phyloP scores from a whole-genome alignment of 2,797 vertebrate species.

The Protonibea diacanthus region DNA sequence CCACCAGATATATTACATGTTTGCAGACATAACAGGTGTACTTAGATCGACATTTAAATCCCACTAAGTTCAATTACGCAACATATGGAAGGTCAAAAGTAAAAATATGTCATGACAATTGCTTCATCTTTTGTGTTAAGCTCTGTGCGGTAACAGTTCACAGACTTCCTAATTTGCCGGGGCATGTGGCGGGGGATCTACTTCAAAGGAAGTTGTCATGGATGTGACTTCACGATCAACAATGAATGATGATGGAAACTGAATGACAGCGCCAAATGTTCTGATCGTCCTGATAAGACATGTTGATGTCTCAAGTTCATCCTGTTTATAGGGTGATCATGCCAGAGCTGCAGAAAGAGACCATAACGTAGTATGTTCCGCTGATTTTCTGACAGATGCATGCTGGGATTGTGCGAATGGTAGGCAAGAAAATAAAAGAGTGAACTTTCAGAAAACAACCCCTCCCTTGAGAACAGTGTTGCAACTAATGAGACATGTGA shows the following conservation, averaged over 20 bases:
- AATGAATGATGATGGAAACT: constrained; percentile 26
- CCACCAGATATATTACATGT: neutral
- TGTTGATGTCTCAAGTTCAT: constrained; percentile 1
- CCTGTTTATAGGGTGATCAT: neutral
- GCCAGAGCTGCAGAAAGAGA: constrained; percentile 1
- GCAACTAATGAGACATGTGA: constrained; percentile 23
- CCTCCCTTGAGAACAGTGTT: neutral
- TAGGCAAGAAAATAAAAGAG: neutral
- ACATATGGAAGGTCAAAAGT: constrained; percentile 58
- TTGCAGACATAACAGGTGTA: neutral
- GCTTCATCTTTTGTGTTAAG: constrained; percentile 57
- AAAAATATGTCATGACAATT: constrained; percentile 57
- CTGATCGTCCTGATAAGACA: constrained; percentile 44
- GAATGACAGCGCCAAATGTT: constrained; percentile 62
- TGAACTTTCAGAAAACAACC: neutral
- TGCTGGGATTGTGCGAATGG: neutral
- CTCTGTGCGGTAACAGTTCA: constrained; percentile 45
- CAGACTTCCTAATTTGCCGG: constrained; percentile 41
- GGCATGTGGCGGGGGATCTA: constrained; percentile 45
- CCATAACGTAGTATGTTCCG: constrained; percentile 20
- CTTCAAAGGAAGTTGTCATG: constrained; percentile 61
- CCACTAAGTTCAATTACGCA: constrained; percentile 48
- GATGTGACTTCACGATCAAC: constrained; percentile 28
- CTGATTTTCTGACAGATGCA: constrained; percentile 11
- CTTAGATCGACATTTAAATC: constrained; percentile 18